These are phyloP conservation scores for Corvus cornix DNA, from an alignment of 2,113 vertebrate genomes.

Conservation along the genomic window DNA sequence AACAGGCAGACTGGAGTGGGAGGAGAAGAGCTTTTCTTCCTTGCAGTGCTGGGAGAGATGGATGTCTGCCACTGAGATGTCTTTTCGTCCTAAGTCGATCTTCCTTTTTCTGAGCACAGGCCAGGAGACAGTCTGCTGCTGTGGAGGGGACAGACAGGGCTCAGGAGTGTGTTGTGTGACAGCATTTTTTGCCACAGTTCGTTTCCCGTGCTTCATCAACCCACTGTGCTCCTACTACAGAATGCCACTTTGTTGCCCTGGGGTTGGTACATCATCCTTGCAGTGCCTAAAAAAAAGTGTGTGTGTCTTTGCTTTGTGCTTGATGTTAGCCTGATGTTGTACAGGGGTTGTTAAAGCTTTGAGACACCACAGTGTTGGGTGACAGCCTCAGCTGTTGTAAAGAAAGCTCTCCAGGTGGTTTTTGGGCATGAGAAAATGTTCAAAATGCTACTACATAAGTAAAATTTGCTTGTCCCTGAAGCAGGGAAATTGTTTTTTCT, in stretches of 20 bases:
- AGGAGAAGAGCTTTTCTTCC: background rate
- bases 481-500: background rate
- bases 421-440: background rate
- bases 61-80: background rate
- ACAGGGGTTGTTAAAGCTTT: background rate
- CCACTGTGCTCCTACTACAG: rapidly evolving
- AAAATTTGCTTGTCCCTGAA: background rate
- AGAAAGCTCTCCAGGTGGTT: background rate
- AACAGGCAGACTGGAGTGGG: background rate
- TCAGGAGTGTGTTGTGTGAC: too few relatives aligned
- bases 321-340: background rate
- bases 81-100: background rate
- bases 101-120: background rate
- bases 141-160: background rate
- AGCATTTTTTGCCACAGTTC: background rate
- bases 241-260: background rate
- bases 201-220: rapidly evolving
- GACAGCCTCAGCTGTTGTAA: background rate
- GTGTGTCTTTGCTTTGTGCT: background rate
- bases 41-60: background rate
- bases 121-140: background rate
- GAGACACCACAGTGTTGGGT: background rate
- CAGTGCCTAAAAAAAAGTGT: background rate
- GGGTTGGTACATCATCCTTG: background rate
- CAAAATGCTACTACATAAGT: background rate